phyloP scores from a whole-genome alignment of 2,888 invertebrate species.

The Spodoptera exigua region DNA sequence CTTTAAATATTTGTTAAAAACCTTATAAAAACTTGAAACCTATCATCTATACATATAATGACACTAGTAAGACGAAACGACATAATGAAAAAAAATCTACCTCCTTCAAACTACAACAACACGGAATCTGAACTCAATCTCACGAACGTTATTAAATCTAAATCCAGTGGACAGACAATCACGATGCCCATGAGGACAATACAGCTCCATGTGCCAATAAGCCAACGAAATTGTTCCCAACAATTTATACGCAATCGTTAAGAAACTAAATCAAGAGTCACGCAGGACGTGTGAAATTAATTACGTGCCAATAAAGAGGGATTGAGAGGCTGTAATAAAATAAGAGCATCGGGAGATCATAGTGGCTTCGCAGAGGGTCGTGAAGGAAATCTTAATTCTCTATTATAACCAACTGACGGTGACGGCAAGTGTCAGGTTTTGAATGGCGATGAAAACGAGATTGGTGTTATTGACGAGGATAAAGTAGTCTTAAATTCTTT shows the following conservation, averaged over 20 bases:
- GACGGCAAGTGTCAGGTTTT: neutral
- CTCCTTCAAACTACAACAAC: neutral
- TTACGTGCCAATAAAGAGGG: slow-evolving; percentile 67
- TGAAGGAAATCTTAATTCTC: slow-evolving; percentile 59
- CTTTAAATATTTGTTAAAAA: too few relatives aligned
- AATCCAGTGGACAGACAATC: slow-evolving; percentile 62
- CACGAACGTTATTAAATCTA: slow-evolving; percentile 63
- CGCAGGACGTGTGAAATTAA: slow-evolving; percentile 71
- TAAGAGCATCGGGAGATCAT: slow-evolving; percentile 64
- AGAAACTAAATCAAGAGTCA: slow-evolving; percentile 63
- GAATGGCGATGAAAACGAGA: neutral
- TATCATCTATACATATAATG: neutral
- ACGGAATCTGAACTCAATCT: slow-evolving; percentile 16
- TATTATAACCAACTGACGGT: slow-evolving; percentile 32
- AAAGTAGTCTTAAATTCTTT: neutral
- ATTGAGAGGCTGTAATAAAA: slow-evolving; percentile 67
- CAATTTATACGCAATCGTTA: slow-evolving; percentile 63
- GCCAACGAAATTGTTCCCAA: slow-evolving; percentile 54
- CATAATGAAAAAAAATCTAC: neutral
- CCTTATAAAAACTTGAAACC: too few relatives aligned
- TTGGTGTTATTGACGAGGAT: slow-evolving; percentile 1
- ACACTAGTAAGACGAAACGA: neutral
- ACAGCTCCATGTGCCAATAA: slow-evolving; percentile 57
- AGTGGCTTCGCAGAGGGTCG: slow-evolving; percentile 52
- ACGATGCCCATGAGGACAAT: slow-evolving; percentile 65